Percentiles rank a stretch among this genome's conserved stretches.
Conservation (phyloP, 2,888 invertebrate genomes). For the Ophonus ardosiacus region DNA sequence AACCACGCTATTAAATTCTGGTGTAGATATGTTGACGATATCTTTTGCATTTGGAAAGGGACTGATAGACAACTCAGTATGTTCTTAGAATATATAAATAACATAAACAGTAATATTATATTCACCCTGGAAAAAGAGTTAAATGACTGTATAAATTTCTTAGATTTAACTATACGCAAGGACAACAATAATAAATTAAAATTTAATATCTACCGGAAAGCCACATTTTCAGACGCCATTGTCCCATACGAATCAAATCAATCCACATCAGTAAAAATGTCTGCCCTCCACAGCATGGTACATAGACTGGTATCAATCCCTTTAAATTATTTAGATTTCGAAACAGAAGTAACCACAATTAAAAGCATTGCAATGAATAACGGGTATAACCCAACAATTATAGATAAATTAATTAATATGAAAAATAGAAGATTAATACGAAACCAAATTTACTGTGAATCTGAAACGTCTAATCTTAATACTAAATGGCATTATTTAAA, state of each 20-base stretch:
- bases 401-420: too few species aligned
- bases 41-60: slow-evolving; percentile 10
- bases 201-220: neutral
- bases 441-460: too few species aligned
- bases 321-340: neutral
- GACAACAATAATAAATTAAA: neutral
- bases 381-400: too few species aligned
- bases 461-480: too few species aligned
- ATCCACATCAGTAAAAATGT: neutral
- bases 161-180: neutral
- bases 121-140: neutral
- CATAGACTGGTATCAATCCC: slow-evolving; percentile 6
- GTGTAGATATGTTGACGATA: neutral
- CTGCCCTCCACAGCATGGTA: neutral
- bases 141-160: neutral
- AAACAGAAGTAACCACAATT: neutral
- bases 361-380: too few species aligned
- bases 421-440: too few species aligned
- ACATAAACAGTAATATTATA: neutral
- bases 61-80: neutral
- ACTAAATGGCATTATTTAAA: too few species aligned
- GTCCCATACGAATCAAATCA: too few species aligned
- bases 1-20: neutral
- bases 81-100: neutral
- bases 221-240: neutral